Conservation (phyloP, 1,140 invertebrate species). For the Kradibia gibbosae region DNA sequence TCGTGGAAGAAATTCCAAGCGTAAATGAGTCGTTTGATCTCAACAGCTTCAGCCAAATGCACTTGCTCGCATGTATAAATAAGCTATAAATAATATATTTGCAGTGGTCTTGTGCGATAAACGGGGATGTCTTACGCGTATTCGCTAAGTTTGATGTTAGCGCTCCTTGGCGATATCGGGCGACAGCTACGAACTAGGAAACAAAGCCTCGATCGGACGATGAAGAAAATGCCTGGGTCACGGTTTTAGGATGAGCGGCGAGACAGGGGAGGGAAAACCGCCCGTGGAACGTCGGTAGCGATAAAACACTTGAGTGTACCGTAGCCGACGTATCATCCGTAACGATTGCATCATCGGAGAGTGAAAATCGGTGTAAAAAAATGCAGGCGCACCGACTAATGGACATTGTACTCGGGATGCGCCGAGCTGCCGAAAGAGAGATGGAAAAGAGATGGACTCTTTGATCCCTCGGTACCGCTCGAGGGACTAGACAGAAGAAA, state of each 20-base stretch:
- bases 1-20: not conserved
- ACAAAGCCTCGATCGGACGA: too few species aligned
- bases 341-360: not conserved
- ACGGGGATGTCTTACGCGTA: not conserved
- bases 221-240: not conserved
- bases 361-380: not conserved
- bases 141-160: not conserved
- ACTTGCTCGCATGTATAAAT: not conserved
- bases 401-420: not conserved
- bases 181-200: too few species aligned
- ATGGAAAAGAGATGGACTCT: slow-evolving; percentile 13
- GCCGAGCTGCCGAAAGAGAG: not conserved
- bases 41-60: not conserved
- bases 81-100: not conserved
- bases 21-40: not conserved
- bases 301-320: not conserved
- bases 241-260: too few species aligned
- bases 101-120: not conserved
- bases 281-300: not conserved
- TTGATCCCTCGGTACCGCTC: slow-evolving; percentile 15
- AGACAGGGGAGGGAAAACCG: not conserved
- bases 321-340: not conserved
- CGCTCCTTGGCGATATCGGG: not conserved
- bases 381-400: not conserved
- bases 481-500: not conserved